Conservation (phyloP, 2,888 invertebrate genomes). For the Andrena trimmerana region DNA sequence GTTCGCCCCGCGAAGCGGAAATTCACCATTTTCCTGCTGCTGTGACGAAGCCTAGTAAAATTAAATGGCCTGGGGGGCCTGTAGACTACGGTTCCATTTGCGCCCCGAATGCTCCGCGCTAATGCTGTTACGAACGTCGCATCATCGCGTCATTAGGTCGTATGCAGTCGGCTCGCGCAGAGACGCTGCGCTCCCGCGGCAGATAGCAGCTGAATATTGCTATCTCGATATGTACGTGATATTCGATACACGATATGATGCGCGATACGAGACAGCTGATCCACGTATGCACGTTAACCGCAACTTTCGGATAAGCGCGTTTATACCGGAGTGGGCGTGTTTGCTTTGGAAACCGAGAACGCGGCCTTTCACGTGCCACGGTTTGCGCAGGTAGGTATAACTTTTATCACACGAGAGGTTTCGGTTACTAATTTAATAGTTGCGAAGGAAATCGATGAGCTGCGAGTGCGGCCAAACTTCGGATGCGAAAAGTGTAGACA, state of each 20-base stretch:
- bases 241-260: conserved; percentile 8
- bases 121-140: conserved; percentile 42
- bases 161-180: conserved; percentile 14
- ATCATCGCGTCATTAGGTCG: conserved; percentile 48
- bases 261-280: conserved; percentile 27
- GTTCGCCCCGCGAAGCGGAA: conserved; percentile 7
- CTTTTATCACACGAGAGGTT: background rate
- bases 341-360: conserved; percentile 20
- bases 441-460: background rate
- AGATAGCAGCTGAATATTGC: conserved; percentile 23
- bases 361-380: background rate
- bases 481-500: background rate
- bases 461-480: background rate
- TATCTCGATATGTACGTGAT: conserved; percentile 1
- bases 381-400: background rate
- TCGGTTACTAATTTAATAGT: background rate
- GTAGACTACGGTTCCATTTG: conserved; percentile 44
- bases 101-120: conserved; percentile 27
- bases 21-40: conserved; percentile 35
- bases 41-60: conserved; percentile 22
- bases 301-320: conserved; percentile 34
- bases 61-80: conserved; percentile 40
- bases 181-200: conserved; percentile 3
- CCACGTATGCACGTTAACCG: conserved; percentile 14
- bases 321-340: background rate